Evolutionary conservation across 2,113 vertebrate species (phyloP).

Genomic region (Nannobrachium achirus): DNA sequence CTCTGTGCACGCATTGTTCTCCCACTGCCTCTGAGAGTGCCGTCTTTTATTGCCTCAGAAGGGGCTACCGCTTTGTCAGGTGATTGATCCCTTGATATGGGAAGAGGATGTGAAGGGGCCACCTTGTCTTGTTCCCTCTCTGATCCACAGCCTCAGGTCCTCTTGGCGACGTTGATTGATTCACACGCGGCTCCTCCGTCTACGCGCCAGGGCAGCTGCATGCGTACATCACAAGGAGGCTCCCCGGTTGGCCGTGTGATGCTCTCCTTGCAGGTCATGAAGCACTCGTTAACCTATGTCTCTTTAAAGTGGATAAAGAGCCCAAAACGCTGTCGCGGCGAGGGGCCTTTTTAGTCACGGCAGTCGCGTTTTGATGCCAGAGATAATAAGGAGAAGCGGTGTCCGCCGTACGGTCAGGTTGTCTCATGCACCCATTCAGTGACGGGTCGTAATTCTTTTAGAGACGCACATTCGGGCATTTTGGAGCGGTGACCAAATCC

Average conservation of each 20-base stretch:
- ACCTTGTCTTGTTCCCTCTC: conserved; percentile 15
- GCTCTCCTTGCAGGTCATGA: conserved; percentile 9
- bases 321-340: background rate
- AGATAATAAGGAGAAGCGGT: background rate
- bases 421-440: background rate
- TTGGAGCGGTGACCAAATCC: too few species aligned
- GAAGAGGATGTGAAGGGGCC: background rate
- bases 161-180: conserved; percentile 5
- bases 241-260: conserved; percentile 1
- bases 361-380: conserved; percentile 4
- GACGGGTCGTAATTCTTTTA: background rate
- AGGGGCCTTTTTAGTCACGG: conserved; percentile 18
- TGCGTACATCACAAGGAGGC: background rate
- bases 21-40: background rate
- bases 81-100: background rate
- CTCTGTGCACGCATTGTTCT: background rate
- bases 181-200: background rate
- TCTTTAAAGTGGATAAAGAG: background rate
- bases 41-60: background rate
- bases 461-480: too few species aligned
- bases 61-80: background rate
- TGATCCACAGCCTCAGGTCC: conserved; percentile 3
- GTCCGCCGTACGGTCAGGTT: conserved; percentile 7
- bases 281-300: conserved; percentile 28
- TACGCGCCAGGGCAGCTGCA: background rate